These are phyloP conservation scores for Gracilinanus agilis DNA, from an alignment of 2,113 vertebrate genomes.

Conservation along the genomic window DNA sequence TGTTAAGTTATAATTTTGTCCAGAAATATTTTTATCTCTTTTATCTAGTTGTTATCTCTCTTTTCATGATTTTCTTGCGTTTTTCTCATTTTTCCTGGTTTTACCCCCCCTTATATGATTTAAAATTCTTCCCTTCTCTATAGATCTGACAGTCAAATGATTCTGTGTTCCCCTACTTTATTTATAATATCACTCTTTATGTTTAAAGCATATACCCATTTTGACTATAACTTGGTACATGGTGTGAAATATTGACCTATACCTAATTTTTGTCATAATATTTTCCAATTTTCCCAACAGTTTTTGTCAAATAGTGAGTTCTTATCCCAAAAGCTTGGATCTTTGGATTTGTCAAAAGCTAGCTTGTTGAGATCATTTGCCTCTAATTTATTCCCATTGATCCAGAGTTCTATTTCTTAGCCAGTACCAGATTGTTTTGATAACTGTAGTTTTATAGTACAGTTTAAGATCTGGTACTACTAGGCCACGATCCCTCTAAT, in stretches of 20 bases:
- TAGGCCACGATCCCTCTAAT: background rate
- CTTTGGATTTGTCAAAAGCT: background rate
- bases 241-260: background rate
- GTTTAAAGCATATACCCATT: background rate
- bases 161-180: background rate
- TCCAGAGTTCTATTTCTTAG: background rate
- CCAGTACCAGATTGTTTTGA: background rate
- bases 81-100: too few relatives aligned
- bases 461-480: background rate
- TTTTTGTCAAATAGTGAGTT: background rate
- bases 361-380: background rate
- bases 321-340: background rate
- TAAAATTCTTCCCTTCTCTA: background rate
- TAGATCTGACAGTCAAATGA: background rate
- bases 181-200: background rate
- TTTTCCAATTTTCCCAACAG: background rate
- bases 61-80: too few relatives aligned
- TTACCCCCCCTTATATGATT: too few relatives aligned
- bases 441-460: background rate
- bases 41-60: too few relatives aligned
- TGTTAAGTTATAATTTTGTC: too few relatives aligned
- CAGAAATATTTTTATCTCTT: too few relatives aligned
- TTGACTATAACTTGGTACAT: background rate
- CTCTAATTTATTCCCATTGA: background rate
- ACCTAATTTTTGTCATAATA: background rate